These are phyloP conservation scores for Samia ricini DNA, from an alignment of 1,140 invertebrate genomes.

Conservation along the genomic window DNA sequence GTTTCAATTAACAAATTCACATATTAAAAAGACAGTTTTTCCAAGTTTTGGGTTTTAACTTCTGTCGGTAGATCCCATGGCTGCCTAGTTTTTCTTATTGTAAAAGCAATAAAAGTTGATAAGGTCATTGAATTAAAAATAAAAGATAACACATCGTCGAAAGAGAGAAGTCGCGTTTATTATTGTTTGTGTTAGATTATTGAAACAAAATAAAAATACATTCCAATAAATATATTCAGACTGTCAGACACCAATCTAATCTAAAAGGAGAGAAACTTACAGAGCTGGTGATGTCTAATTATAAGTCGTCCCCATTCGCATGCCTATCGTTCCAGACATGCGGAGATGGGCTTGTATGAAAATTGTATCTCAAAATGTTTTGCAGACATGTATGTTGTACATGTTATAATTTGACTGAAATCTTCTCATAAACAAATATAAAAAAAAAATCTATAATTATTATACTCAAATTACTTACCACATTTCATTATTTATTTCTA, in stretches of 20 bases:
- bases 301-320: constrained; percentile 52
- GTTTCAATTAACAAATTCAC: no score
- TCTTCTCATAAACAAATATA: not conserved
- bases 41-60: no score
- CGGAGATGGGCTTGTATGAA: not conserved
- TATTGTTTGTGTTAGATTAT: not conserved
- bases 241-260: constrained; percentile 6
- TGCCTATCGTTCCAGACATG: constrained; percentile 39
- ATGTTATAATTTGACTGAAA: not conserved
- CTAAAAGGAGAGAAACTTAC: constrained; percentile 24
- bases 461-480: no score
- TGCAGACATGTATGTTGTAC: not conserved
- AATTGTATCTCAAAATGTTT: not conserved
- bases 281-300: constrained; percentile 52
- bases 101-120: no score
- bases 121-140: not conserved
- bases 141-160: not conserved
- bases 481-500: no score
- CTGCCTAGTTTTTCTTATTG: no score
- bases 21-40: no score
- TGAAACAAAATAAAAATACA: not conserved
- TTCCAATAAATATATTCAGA: constrained; percentile 11
- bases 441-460: no score
- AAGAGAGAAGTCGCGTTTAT: not conserved
- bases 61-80: no score